These are phyloP conservation scores for Apteryx mantelli DNA, from an alignment of 2,113 vertebrate species.

Conservation along the genomic window DNA sequence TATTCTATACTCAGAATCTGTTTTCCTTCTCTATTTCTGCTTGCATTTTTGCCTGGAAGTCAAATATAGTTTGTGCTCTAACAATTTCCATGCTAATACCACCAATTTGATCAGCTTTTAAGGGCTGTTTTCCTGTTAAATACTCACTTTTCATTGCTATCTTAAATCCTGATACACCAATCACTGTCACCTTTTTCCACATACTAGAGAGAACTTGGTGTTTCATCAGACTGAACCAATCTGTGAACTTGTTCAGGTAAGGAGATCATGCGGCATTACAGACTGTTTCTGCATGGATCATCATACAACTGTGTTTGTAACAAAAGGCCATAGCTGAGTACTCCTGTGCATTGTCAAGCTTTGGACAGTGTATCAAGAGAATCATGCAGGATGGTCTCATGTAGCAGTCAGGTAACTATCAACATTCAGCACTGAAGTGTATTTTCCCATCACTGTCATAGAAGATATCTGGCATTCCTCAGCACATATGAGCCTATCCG, in stretches of 20 bases:
- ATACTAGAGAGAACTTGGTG: neutral
- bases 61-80: neutral
- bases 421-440: neutral
- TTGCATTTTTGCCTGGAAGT: neutral
- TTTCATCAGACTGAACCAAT: neutral
- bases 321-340: neutral
- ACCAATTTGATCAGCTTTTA: neutral
- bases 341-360: neutral
- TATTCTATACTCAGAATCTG: neutral
- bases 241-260: neutral
- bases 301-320: neutral
- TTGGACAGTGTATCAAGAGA: neutral
- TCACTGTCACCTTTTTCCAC: neutral
- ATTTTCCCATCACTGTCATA: neutral
- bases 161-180: neutral
- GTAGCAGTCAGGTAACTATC: neutral
- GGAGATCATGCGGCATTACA: neutral
- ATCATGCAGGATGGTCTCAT: neutral
- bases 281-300: neutral
- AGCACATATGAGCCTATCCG: neutral
- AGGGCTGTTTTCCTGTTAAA: neutral
- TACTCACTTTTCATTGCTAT: neutral
- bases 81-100: neutral
- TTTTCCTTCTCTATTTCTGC: neutral
- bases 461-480: neutral